phyloP scores from a whole-genome alignment of 2,888 invertebrate species.

The Andrena bicolor region DNA sequence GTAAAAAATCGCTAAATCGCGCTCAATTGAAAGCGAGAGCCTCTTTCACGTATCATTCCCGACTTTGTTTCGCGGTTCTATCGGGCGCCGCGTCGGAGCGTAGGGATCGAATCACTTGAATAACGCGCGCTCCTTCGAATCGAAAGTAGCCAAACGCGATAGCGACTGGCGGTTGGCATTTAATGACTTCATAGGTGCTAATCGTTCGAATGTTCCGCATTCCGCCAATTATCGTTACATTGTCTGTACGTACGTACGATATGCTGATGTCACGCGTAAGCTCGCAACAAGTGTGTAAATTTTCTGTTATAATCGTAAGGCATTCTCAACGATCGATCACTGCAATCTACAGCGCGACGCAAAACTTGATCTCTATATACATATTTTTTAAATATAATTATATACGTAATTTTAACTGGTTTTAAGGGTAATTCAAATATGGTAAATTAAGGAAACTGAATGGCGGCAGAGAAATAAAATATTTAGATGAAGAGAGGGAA shows the following conservation, averaged over 20 bases:
- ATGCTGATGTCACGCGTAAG: neutral
- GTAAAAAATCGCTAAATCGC: conserved; percentile 46
- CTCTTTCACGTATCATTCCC: no score
- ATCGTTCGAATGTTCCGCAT: conserved; percentile 54
- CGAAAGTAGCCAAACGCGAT: conserved; percentile 20
- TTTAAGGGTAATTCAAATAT: no score
- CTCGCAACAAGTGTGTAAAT: neutral
- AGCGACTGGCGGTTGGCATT: conserved; percentile 20
- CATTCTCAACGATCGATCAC: neutral
- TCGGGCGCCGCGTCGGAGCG: neutral
- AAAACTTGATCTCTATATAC: no score
- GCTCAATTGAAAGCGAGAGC: conserved; percentile 32
- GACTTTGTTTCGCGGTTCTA: conserved; percentile 9
- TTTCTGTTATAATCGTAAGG: neutral
- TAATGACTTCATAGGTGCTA: conserved; percentile 43
- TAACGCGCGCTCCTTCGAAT: conserved; percentile 5
- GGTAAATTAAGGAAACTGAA: no score
- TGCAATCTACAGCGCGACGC: no score
- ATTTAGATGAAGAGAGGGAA: no score
- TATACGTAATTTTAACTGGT: no score
- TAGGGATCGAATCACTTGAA: conserved; percentile 17
- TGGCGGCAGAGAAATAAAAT: no score
- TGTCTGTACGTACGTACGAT: neutral
- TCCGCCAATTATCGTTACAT: conserved; percentile 38
- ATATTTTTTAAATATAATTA: no score